Conservation (phyloP, 1,140 invertebrate genomes). For the Thaumatotibia leucotreta region DNA sequence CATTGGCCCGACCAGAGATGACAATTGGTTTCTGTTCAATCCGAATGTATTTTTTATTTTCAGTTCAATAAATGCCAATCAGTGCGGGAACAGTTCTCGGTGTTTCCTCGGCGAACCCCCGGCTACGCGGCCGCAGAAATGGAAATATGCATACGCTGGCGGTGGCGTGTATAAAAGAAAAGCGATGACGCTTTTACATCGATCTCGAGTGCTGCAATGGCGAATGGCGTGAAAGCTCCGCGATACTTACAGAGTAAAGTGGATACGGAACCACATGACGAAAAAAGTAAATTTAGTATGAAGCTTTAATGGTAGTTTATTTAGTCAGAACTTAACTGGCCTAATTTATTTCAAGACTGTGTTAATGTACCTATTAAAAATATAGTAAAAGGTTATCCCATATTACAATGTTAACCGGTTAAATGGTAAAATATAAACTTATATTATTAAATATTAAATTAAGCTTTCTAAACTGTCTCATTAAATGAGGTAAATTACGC, state of each 20-base stretch:
- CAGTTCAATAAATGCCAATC: slow-evolving; percentile 11
- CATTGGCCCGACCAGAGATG: not conserved
- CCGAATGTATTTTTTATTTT: not conserved
- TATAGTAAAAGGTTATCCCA: too few relatives aligned
- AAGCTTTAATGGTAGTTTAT: not conserved
- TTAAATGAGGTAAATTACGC: not conserved
- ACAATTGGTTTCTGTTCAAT: slow-evolving; percentile 9
- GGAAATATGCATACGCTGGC: not conserved
- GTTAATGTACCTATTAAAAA: too few relatives aligned
- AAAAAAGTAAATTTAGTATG: not conserved
- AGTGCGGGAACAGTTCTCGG: not conserved
- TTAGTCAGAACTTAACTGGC: not conserved
- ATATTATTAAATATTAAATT: too few relatives aligned
- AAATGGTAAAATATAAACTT: too few relatives aligned
- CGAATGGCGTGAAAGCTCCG: not conserved
- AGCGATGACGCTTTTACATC: slow-evolving; percentile 9
- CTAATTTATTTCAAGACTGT: too few relatives aligned
- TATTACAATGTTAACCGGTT: too few relatives aligned
- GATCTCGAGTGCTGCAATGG: not conserved
- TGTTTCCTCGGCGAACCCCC: not conserved
- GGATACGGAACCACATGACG: not conserved
- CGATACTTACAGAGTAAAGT: not conserved
- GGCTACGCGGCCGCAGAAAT: not conserved
- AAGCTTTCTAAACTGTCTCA: too few relatives aligned
- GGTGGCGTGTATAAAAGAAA: slow-evolving; percentile 4